These are phyloP conservation scores for Ips nitidus DNA, from an alignment of 1,140 invertebrate genomes.

Conservation along the genomic window DNA sequence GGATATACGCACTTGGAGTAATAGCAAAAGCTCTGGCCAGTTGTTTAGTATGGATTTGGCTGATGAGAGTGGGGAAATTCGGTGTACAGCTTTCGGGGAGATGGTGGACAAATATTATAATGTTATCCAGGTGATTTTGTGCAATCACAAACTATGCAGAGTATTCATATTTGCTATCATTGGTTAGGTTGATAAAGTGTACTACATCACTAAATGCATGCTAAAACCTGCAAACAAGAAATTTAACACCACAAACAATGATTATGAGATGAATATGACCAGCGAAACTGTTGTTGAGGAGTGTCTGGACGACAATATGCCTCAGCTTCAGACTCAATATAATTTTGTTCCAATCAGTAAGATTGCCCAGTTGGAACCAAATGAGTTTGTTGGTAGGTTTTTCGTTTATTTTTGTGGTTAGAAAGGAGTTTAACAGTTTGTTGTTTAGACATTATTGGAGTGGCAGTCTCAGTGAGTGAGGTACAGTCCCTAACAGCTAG, in stretches of 20 bases:
- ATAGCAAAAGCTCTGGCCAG: slow-evolving; percentile 89
- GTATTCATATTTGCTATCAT: background rate
- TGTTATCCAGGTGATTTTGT: slow-evolving; percentile 71
- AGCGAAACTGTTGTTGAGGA: slow-evolving; percentile 74
- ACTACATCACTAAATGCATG: slow-evolving; percentile 79
- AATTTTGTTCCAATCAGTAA: slow-evolving; percentile 79
- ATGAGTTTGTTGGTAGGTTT: slow-evolving; percentile 68
- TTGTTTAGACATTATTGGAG: slow-evolving; percentile 83
- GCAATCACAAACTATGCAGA: slow-evolving; percentile 40
- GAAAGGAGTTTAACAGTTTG: background rate
- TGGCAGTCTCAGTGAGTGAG: slow-evolving; percentile 78
- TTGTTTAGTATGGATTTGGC: slow-evolving; percentile 90
- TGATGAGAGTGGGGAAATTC: slow-evolving; percentile 93
- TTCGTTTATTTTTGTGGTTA: slow-evolving; percentile 15
- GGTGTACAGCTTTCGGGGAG: slow-evolving; percentile 91
- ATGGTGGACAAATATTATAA: slow-evolving; percentile 89
- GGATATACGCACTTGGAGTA: slow-evolving; percentile 83
- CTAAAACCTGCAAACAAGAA: slow-evolving; percentile 93
- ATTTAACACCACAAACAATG: slow-evolving; percentile 82
- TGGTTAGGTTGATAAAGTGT: slow-evolving; percentile 76
- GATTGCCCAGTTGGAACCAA: slow-evolving; percentile 68
- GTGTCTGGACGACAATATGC: slow-evolving; percentile 65
- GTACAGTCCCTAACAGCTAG: slow-evolving; percentile 70
- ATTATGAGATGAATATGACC: slow-evolving; percentile 95
- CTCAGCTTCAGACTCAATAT: slow-evolving; percentile 72